Conservation (phyloP, 2,113 vertebrate species). For the Puma concolor region DNA sequence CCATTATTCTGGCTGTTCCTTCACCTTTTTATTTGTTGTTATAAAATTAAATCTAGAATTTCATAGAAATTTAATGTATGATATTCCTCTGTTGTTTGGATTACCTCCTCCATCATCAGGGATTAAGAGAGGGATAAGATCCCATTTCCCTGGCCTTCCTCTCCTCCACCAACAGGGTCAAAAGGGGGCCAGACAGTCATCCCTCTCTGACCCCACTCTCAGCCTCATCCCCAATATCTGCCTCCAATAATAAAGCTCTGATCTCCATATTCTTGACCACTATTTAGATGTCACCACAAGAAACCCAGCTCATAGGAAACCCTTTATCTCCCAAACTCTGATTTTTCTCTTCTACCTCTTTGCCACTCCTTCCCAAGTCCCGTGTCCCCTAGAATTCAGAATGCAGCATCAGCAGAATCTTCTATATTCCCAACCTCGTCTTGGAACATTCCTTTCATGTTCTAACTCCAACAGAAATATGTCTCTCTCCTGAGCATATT, state of each 20-base stretch:
- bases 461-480: neutral
- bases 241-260: neutral
- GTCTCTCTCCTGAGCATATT: neutral
- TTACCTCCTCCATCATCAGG: neutral
- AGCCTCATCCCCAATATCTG: neutral
- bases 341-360: neutral
- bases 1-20: neutral
- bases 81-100: constrained; percentile 16
- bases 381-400: neutral
- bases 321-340: neutral
- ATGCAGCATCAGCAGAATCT: neutral
- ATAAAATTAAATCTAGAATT: constrained; percentile 34
- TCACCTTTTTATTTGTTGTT: neutral
- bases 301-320: neutral
- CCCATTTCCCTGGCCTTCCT: neutral
- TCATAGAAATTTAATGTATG: neutral
- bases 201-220: neutral
- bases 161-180: neutral
- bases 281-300: constrained; percentile 20
- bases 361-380: neutral
- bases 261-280: neutral
- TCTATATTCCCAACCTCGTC: neutral
- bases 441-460: neutral
- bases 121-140: neutral
- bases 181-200: neutral